phyloP scores from a whole-genome alignment of 1,140 invertebrate species.

The Drosophila yakuba region DNA sequence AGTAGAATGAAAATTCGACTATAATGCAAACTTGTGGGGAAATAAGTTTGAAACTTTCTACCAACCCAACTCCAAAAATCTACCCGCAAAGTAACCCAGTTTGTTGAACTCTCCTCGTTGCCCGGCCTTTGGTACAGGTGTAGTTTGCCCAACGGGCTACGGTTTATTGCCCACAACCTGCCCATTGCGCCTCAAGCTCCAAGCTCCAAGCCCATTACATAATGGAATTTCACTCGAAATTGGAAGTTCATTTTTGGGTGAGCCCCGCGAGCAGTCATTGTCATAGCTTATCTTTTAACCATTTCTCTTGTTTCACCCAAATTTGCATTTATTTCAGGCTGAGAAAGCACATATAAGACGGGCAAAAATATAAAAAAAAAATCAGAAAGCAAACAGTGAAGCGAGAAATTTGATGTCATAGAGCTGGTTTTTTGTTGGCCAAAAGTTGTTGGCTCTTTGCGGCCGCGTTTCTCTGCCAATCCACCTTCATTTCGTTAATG shows the following conservation, averaged over 20 bases:
- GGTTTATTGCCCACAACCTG: conserved; percentile 28
- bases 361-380: neutral
- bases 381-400: conserved; percentile 6
- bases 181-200: neutral
- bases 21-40: neutral
- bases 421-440: conserved; percentile 43
- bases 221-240: conserved; percentile 50
- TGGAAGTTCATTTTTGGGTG: conserved; percentile 38
- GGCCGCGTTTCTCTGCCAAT: conserved; percentile 11
- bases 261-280: conserved; percentile 32
- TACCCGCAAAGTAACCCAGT: conserved; percentile 1
- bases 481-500: conserved; percentile 28
- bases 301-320: conserved; percentile 26
- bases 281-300: conserved; percentile 46
- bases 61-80: neutral
- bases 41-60: neutral
- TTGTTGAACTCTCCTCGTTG: conserved; percentile 31
- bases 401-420: conserved; percentile 42
- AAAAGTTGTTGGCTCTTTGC: conserved; percentile 16
- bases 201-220: conserved; percentile 23
- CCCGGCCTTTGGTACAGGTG: conserved; percentile 2
- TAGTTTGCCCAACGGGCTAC: conserved; percentile 21
- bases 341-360: conserved; percentile 25
- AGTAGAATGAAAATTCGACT: neutral
- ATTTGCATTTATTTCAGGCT: conserved; percentile 69